phyloP scores from a whole-genome alignment of 2,113 vertebrate genomes.

The Echinops telfairi region DNA sequence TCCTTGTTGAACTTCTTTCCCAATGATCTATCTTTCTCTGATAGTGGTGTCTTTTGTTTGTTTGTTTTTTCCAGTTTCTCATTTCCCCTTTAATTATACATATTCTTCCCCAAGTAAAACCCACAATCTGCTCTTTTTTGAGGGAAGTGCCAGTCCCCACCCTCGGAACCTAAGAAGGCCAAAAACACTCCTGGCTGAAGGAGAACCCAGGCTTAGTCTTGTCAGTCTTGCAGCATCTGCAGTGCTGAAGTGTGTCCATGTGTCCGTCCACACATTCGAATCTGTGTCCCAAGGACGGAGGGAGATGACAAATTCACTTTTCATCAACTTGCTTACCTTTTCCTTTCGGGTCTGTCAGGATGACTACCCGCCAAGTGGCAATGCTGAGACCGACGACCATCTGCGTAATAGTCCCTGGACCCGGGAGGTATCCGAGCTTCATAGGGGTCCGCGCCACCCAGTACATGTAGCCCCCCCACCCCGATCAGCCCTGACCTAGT shows the following conservation, averaged over 20 bases:
- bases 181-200: neutral
- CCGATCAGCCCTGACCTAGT: conserved; percentile 70
- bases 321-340: conserved; percentile 20
- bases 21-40: too few relatives aligned
- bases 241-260: neutral
- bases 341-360: conserved; percentile 74
- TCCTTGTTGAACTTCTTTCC: too few relatives aligned
- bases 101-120: conserved; percentile 14
- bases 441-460: conserved; percentile 50
- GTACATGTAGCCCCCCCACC: conserved; percentile 78
- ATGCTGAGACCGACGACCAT: conserved; percentile 81
- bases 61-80: neutral
- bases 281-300: neutral
- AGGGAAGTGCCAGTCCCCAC: conserved; percentile 64
- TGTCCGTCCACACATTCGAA: neutral
- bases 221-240: conserved; percentile 4
- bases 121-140: neutral
- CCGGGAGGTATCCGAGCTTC: conserved; percentile 51
- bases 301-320: conserved; percentile 48
- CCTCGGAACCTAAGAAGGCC: neutral
- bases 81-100: neutral
- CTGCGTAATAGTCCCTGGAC: conserved; percentile 58
- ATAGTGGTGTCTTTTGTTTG: too few relatives aligned
- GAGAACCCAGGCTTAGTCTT: neutral
- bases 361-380: conserved; percentile 67